A percentile compares a stretch with the other conserved stretches of the same genome.
Conservation (phyloP, 2,888 invertebrate genomes). For the Hipparchia sbordonii region DNA sequence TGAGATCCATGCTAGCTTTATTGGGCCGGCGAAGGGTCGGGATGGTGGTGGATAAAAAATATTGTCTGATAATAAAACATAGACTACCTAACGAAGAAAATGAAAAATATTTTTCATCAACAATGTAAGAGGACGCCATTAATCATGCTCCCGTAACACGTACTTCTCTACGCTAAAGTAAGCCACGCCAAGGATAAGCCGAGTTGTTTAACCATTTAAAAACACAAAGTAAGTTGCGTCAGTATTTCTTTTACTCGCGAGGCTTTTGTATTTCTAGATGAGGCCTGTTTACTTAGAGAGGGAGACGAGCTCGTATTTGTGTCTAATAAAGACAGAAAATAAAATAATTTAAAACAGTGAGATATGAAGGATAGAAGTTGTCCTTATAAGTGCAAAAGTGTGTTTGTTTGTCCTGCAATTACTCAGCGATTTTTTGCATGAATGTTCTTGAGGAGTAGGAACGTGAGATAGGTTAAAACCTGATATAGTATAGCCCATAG, state of each 20-base stretch:
- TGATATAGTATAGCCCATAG: too few relatives aligned
- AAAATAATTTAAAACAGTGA: too few relatives aligned
- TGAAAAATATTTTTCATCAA: conserved; percentile 34
- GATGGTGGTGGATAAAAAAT: neutral
- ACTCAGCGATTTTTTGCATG: too few relatives aligned
- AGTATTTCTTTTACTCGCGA: conserved; percentile 35
- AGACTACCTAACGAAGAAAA: conserved; percentile 19
- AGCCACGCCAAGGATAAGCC: conserved; percentile 39
- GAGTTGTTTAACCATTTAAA: conserved; percentile 40
- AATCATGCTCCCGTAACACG: conserved; percentile 41
- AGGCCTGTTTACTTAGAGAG: conserved; percentile 9
- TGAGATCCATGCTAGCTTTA: too few relatives aligned
- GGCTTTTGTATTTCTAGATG: conserved; percentile 27
- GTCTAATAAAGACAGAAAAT: neutral
- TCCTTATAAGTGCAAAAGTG: neutral
- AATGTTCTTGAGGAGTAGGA: too few relatives aligned
- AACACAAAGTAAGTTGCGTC: conserved; percentile 37
- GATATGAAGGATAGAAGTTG: too few relatives aligned
- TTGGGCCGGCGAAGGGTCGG: too few relatives aligned
- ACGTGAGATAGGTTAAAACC: too few relatives aligned
- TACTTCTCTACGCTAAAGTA: conserved; percentile 38
- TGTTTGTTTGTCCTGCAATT: too few relatives aligned
- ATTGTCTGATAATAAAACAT: conserved; percentile 9
- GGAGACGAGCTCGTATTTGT: conserved; percentile 1
- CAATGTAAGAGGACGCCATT: conserved; percentile 34